Percentiles rank a stretch among this genome's conserved stretches.
Conservation (phyloP, 2,797 vertebrate species). For the Etheostoma nigrum region DNA sequence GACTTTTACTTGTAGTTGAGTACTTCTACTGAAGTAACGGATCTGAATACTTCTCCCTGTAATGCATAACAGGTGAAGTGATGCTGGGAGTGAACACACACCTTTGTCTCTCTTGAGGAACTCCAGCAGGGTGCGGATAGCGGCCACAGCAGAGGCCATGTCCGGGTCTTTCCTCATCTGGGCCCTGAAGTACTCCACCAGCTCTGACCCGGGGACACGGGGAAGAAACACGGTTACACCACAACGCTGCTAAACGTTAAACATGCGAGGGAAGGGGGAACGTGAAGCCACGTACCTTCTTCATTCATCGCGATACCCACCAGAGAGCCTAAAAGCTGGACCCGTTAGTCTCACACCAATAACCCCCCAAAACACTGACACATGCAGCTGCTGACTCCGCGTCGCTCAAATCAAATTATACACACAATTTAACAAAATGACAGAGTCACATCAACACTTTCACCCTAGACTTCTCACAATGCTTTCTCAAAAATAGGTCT, state of each 20-base stretch:
- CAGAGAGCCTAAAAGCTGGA: neutral
- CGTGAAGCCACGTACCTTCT: constrained; percentile 64
- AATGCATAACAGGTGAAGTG: neutral
- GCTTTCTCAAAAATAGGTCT: accelerated
- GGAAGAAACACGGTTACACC: neutral
- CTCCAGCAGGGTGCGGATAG: constrained; percentile 92
- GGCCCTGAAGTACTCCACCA: constrained; percentile 92
- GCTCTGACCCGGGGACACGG: constrained; percentile 78
- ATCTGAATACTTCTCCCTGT: neutral
- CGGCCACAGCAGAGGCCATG: constrained; percentile 95
- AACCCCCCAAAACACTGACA: neutral
- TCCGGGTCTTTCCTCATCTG: constrained; percentile 93
- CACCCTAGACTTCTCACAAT: accelerated
- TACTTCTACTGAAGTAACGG: neutral
- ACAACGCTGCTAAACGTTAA: accelerated
- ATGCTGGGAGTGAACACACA: constrained; percentile 47
- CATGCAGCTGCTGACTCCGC: constrained; percentile 3
- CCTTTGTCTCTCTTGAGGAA: constrained; percentile 95
- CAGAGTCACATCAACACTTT: accelerated
- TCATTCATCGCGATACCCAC: constrained; percentile 73
- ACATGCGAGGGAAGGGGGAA: accelerated
- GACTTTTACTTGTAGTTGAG: too few relatives aligned
- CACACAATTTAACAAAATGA: too few relatives aligned
- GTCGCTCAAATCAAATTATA: neutral
- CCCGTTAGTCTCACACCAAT: neutral